Evolutionary conservation across 2,113 vertebrate genomes (phyloP).

Genomic region (Camarhynchus parvulus): DNA sequence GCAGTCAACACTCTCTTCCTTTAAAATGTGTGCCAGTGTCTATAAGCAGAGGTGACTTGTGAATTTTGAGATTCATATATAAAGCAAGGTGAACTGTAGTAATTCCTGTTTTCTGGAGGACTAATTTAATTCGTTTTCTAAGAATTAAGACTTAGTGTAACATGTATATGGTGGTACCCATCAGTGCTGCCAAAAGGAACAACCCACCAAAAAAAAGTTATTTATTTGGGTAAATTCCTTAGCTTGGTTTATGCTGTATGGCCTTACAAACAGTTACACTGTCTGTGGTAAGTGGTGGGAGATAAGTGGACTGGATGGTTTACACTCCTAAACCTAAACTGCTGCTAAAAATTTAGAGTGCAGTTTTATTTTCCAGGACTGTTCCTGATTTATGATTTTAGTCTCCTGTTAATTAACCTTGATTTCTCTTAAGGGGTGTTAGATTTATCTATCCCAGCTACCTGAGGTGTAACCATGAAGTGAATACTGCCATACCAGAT

Average conservation of each 20-base stretch:
- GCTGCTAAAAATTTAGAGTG: neutral
- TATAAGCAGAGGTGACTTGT: neutral
- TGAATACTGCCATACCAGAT: neutral
- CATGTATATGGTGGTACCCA: neutral
- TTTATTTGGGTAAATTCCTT: neutral
- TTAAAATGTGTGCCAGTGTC: neutral
- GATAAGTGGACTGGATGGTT: neutral
- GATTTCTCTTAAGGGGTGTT: neutral
- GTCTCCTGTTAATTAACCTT: neutral
- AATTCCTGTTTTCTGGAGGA: neutral
- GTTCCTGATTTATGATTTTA: neutral
- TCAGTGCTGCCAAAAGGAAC: neutral
- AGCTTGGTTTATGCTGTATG: neutral
- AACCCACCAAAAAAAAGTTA: neutral
- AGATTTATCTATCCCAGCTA: neutral
- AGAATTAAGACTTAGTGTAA: neutral
- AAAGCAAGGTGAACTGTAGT: neutral
- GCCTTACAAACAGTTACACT: neutral
- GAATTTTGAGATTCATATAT: neutral
- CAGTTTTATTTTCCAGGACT: neutral
- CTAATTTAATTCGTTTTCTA: neutral
- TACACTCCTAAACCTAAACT: neutral
- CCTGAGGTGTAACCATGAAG: rapidly evolving
- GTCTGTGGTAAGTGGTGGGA: neutral
- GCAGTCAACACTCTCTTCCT: neutral